These are phyloP conservation scores for Lamprologus speciosus DNA, from an alignment of 2,113 vertebrate genomes.

Conservation along the genomic window DNA sequence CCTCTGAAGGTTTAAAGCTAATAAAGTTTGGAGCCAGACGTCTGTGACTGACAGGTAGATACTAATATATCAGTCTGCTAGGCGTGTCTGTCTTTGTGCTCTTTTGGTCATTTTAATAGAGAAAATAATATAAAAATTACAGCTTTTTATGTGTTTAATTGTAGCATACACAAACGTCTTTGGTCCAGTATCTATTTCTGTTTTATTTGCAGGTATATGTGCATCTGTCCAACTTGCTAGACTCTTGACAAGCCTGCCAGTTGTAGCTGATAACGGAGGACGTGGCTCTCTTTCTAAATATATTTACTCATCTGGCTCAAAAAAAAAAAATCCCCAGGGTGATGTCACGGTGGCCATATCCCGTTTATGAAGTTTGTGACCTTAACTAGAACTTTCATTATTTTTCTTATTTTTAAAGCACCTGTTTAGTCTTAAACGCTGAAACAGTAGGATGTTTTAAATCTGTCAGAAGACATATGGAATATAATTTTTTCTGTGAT, in stretches of 20 bases:
- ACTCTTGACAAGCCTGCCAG: neutral
- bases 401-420: neutral
- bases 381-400: accelerated
- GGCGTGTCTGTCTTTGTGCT: neutral
- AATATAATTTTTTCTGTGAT: accelerated
- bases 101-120: neutral
- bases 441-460: neutral
- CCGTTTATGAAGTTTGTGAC: neutral
- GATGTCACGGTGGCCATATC: neutral
- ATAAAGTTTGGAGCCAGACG: neutral
- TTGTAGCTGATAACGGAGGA: neutral
- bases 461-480: neutral
- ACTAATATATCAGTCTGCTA: neutral
- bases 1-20: neutral
- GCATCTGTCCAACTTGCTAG: neutral
- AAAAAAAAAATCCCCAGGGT: neutral
- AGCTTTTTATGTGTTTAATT: neutral
- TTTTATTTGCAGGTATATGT: neutral
- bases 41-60: neutral
- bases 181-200: neutral
- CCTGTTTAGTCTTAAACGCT: neutral
- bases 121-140: neutral
- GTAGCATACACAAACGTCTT: neutral
- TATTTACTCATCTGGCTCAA: neutral
- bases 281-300: accelerated